Evolutionary conservation across 1,140 invertebrate species (phyloP).

Genomic region (Dinoponera quadriceps): DNA sequence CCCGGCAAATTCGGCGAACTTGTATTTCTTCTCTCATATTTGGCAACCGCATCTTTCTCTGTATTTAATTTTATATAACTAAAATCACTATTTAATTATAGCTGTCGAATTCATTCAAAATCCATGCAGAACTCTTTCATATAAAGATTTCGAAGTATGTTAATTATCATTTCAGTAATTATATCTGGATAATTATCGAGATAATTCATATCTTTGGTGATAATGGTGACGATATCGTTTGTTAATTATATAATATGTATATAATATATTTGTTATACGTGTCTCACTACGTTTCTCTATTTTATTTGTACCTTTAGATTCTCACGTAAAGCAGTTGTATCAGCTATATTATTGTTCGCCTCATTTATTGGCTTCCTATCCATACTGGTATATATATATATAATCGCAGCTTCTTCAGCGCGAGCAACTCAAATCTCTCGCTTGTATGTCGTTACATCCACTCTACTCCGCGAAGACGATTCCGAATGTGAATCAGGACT

Average conservation of each 20-base stretch:
- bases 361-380: too few relatives aligned
- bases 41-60: too few relatives aligned
- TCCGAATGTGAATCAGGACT: slow-evolving; percentile 46
- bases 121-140: neutral
- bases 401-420: neutral
- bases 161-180: neutral
- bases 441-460: slow-evolving; percentile 25
- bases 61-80: neutral
- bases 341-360: neutral
- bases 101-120: neutral
- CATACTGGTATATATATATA: too few relatives aligned
- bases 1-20: too few relatives aligned
- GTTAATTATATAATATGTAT: too few relatives aligned
- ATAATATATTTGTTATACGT: neutral
- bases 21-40: neutral
- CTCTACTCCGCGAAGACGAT: slow-evolving; percentile 28
- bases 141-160: neutral
- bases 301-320: neutral
- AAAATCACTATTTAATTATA: neutral
- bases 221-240: too few relatives aligned
- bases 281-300: neutral
- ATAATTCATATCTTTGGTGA: too few relatives aligned
- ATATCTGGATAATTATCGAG: too few relatives aligned
- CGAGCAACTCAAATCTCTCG: slow-evolving; percentile 44
- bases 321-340: neutral